Evolutionary conservation across 2,113 vertebrate genomes (phyloP), one percentile per base, ranked within the genome.

Genomic region (Tylochromis polylepis): DNA sequence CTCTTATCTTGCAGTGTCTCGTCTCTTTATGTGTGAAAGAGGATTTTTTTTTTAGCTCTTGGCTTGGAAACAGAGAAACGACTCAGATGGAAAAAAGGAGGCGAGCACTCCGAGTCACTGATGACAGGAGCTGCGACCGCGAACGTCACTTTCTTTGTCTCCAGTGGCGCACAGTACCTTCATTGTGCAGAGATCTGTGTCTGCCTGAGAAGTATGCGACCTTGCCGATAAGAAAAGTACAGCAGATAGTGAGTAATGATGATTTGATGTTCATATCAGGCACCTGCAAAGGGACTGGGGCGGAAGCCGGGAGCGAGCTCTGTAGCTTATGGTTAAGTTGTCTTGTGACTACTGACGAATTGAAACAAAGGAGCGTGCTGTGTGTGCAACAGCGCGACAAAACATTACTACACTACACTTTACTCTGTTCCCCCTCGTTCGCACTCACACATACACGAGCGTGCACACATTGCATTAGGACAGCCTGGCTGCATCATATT

Each of bases 171-270:
- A 93, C 78, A 56, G 29, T 79, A 83, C 91, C 83, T 88, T 86
- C 88, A 82, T 62, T 91, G 80, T 92, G 77, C 24, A 4, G 15
- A 84, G 86, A 79, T 75, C 85, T 78, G 67, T 7, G 51, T 88
- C 83, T 87, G 85, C 90, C 87, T 46, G 88, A 88, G 82, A 94
- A 90, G 92, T 94, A 94, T 94, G 89, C 85, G 93, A 83, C 93
- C 91, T 95, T 95, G 94, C 88, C 85, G 95, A 94, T 93, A 93
- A 91, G 85, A 56, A 91, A 59, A 79, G 88, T 27, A 88, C 86
- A 84, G 7, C 18, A 34, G 34, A 91, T 22, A 20, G 65, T 16
- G 14, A 46, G 67, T 72, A 11, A 29, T 46, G 14, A 72, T 5
- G 22, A 72, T 46, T 72, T 72, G 49, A 11, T 72, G 67, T 0